These are phyloP conservation scores for Scaptomyza reducta DNA, from an alignment of 2,888 invertebrate species.

Conservation along the genomic window DNA sequence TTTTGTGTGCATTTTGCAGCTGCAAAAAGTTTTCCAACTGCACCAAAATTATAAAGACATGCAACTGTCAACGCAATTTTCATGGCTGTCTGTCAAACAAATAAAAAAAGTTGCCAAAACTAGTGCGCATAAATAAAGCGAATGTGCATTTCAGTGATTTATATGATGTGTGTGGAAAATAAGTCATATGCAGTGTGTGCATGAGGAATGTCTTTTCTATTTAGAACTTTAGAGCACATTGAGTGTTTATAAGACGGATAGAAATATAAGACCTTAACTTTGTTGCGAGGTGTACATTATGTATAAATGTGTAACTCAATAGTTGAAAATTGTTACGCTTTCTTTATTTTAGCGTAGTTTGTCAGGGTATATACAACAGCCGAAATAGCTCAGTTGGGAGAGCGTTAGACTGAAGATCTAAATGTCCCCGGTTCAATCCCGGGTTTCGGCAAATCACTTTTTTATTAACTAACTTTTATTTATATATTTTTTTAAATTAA, in stretches of 20 bases:
- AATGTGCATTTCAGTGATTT: constrained; percentile 26
- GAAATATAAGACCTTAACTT: background rate
- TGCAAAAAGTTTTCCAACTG: constrained; percentile 49
- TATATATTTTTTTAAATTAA: constrained; percentile 2
- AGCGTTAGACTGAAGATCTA: constrained; percentile 92
- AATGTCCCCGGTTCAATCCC: constrained; percentile 91
- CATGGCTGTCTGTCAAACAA: constrained; percentile 51
- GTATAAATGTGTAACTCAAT: background rate
- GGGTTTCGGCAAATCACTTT: constrained; percentile 87
- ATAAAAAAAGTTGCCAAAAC: constrained; percentile 32
- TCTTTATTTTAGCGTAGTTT: background rate
- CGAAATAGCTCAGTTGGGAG: constrained; percentile 93
- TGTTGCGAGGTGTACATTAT: constrained; percentile 7
- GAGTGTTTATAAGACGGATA: no score
- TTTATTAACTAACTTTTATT: constrained; percentile 24
- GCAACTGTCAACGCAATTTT: constrained; percentile 58
- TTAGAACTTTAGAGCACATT: constrained; percentile 18
- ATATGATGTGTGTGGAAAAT: constrained; percentile 21
- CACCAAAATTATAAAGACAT: constrained; percentile 53
- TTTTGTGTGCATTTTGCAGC: constrained; percentile 36
- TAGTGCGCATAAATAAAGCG: constrained; percentile 19
- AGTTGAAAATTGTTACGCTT: background rate
- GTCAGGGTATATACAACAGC: constrained; percentile 68
- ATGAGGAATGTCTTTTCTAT: constrained; percentile 24
- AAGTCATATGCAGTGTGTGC: background rate